A percentile compares a stretch with the other conserved stretches of the same genome.
These are phyloP conservation scores for Platyscapa corneri DNA, from an alignment of 1,140 invertebrate species.

Conservation along the genomic window DNA sequence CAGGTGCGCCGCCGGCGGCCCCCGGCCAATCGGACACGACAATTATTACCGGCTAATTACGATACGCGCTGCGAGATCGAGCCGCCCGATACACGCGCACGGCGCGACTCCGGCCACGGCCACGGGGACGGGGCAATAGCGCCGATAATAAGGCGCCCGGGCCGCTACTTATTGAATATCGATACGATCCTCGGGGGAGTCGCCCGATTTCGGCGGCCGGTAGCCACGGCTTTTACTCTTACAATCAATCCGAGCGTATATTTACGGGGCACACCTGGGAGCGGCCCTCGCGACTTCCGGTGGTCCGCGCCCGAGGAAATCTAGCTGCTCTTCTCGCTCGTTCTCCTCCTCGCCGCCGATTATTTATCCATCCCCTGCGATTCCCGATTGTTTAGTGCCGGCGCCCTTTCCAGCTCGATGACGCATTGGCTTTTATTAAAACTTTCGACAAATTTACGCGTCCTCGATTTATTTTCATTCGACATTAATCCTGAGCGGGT, in stretches of 20 bases:
- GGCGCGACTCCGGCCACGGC: background rate
- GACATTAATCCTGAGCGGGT: background rate
- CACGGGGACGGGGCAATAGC: background rate
- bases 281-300: background rate
- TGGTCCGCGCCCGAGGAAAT: background rate
- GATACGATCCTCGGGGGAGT: constrained; percentile 22
- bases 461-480: background rate
- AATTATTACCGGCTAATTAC: constrained; percentile 62
- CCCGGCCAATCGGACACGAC: constrained; percentile 55
- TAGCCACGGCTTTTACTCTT: background rate
- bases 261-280: background rate
- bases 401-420: background rate
- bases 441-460: too few relatives aligned
- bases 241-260: background rate
- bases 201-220: background rate
- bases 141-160: background rate
- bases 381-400: background rate
- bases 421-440: background rate
- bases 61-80: constrained; percentile 10
- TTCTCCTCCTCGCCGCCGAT: too few relatives aligned
- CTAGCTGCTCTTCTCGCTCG: background rate
- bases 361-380: background rate
- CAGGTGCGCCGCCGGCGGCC: constrained; percentile 18
- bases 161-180: constrained; percentile 45
- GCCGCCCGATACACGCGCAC: background rate